Percentiles rank a stretch among this genome's conserved stretches.
Evolutionary conservation across 1,140 invertebrate species (phyloP).

Genomic region (Euwallacea similis): DNA sequence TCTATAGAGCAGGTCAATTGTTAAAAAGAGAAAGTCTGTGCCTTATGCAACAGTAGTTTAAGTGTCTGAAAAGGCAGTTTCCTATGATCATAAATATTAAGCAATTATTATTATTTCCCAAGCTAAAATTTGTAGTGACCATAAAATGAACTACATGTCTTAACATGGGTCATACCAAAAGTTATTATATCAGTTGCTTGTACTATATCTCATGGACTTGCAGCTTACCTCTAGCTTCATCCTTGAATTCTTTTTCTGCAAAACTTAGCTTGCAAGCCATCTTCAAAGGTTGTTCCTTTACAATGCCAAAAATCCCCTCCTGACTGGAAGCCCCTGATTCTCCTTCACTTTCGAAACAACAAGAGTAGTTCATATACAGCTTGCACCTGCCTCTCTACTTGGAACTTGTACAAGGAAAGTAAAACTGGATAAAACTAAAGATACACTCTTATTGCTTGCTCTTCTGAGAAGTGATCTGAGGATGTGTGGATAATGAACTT

Average conservation of each 20-base stretch:
- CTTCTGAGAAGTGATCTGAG: slow-evolving; percentile 52
- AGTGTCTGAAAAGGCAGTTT: too few relatives aligned
- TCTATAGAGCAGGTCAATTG: too few relatives aligned
- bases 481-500: slow-evolving; percentile 53
- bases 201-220: too few relatives aligned
- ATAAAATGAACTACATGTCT: too few relatives aligned
- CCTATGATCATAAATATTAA: too few relatives aligned
- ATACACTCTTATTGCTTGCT: slow-evolving; percentile 9
- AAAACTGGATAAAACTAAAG: slow-evolving; percentile 22
- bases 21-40: too few relatives aligned
- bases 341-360: slow-evolving; percentile 16
- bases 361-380: slow-evolving; percentile 34
- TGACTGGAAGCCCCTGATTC: slow-evolving; percentile 18
- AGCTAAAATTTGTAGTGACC: too few relatives aligned
- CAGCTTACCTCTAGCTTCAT: too few relatives aligned
- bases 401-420: slow-evolving; percentile 9
- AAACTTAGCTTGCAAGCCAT: slow-evolving; percentile 13
- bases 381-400: not conserved
- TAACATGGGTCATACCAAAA: not conserved
- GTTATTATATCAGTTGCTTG: not conserved
- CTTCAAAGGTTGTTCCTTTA: slow-evolving; percentile 15
- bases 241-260: slow-evolving; percentile 5
- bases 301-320: slow-evolving; percentile 18
- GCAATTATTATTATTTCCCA: too few relatives aligned
- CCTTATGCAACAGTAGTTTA: too few relatives aligned